Evolutionary conservation across 2,888 invertebrate genomes (phyloP).

Genomic region (Ennomos erosarius): DNA sequence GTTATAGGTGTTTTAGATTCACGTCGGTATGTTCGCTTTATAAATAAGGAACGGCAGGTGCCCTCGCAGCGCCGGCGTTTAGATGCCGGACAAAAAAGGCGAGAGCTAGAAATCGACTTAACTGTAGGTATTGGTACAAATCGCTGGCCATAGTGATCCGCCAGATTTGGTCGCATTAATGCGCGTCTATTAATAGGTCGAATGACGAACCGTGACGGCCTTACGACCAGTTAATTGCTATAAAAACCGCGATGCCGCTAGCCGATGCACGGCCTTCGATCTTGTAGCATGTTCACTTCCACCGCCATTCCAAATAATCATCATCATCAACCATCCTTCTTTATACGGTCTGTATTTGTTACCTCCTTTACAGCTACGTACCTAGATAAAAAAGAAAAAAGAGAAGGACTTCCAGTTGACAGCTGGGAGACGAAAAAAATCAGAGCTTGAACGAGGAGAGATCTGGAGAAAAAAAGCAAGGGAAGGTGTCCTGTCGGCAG

Average conservation of each 20-base stretch:
- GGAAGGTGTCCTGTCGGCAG: too few species aligned
- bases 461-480: too few species aligned
- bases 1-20: constrained; percentile 53
- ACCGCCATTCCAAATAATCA: too few species aligned
- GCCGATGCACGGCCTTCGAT: constrained; percentile 36
- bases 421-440: too few species aligned
- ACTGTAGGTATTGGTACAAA: constrained; percentile 49
- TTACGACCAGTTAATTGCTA: constrained; percentile 63
- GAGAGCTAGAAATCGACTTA: constrained; percentile 47
- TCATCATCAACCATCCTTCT: too few species aligned
- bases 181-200: constrained; percentile 47
- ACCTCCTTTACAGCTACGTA: too few species aligned
- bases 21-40: constrained; percentile 42
- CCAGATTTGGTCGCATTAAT: constrained; percentile 61
- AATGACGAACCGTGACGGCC: constrained; percentile 49
- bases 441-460: too few species aligned
- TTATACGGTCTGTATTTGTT: too few species aligned
- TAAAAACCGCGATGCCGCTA: constrained; percentile 47
- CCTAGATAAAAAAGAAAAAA: too few species aligned
- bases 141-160: constrained; percentile 27
- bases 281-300: too few species aligned
- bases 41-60: constrained; percentile 60
- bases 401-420: too few species aligned
- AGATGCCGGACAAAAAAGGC: constrained; percentile 62
- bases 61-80: constrained; percentile 61